Conservation (phyloP, 2,888 invertebrate genomes). For the Chaetogeoica ovagalla region DNA sequence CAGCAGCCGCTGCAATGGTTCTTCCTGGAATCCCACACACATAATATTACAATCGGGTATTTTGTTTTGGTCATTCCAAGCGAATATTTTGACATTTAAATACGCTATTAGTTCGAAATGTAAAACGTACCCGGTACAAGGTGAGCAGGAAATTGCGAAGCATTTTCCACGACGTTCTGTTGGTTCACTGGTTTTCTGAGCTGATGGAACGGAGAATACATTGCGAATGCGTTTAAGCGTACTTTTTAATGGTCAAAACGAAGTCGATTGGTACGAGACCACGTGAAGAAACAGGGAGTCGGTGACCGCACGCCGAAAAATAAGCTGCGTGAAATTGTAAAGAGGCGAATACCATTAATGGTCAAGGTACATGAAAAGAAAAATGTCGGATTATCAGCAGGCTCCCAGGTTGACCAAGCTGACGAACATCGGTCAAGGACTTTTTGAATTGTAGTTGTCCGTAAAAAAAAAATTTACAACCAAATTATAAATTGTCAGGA, state of each 20-base stretch:
- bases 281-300: background rate
- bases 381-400: constrained; percentile 34
- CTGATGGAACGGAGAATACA: constrained; percentile 44
- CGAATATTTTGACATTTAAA: background rate
- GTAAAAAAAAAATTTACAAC: background rate
- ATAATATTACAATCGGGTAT: background rate
- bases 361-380: background rate
- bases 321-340: constrained; percentile 12
- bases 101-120: background rate
- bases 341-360: too few species aligned
- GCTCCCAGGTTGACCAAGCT: background rate
- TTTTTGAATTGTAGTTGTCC: background rate
- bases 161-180: constrained; percentile 6
- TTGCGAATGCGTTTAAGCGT: background rate
- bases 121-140: constrained; percentile 36
- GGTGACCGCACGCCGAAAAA: background rate
- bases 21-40: constrained; percentile 38
- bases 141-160: constrained; percentile 21
- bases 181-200: constrained; percentile 10
- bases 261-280: background rate
- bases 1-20: constrained; percentile 54
- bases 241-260: background rate
- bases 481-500: background rate
- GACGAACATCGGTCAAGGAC: background rate
- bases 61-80: too few species aligned